Conservation (phyloP, 2,888 invertebrate genomes). For the Caenorhabditis sp. region DNA sequence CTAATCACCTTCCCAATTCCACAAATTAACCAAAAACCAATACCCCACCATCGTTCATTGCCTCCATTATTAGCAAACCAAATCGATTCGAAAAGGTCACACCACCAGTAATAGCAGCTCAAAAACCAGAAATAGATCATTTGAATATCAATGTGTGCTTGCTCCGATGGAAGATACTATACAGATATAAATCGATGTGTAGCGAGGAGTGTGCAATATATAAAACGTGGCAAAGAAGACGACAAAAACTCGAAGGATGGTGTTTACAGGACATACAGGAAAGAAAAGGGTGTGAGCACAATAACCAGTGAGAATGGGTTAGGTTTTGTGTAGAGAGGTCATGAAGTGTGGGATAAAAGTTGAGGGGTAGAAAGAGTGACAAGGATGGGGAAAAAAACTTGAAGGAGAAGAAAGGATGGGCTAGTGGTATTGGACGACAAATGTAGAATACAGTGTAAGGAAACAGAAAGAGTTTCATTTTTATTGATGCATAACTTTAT, state of each 20-base stretch:
- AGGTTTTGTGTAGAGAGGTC: not conserved
- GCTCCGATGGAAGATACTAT: not conserved
- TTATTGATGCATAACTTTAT: too few species aligned
- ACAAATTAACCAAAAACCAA: not conserved
- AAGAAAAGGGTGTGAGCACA: not conserved
- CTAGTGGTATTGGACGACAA: too few species aligned
- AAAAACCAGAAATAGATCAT: not conserved
- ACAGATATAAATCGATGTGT: too few species aligned
- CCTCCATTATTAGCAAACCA: not conserved
- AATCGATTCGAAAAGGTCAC: not conserved
- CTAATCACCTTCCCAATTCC: not conserved
- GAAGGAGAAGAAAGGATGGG: too few species aligned
- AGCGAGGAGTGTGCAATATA: not conserved
- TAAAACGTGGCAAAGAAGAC: conserved; percentile 24
- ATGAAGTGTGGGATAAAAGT: not conserved
- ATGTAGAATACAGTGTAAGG: too few species aligned
- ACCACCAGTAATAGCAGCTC: not conserved
- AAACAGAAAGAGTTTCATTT: too few species aligned
- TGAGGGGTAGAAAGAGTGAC: not conserved
- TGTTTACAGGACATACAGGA: not conserved
- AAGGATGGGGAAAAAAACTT: not conserved
- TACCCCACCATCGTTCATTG: not conserved
- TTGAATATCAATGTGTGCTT: not conserved
- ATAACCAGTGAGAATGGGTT: conserved; percentile 6
- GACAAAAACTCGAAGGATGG: not conserved